phyloP scores from a whole-genome alignment of 2,888 invertebrate species.

The Acheta domesticus region DNA sequence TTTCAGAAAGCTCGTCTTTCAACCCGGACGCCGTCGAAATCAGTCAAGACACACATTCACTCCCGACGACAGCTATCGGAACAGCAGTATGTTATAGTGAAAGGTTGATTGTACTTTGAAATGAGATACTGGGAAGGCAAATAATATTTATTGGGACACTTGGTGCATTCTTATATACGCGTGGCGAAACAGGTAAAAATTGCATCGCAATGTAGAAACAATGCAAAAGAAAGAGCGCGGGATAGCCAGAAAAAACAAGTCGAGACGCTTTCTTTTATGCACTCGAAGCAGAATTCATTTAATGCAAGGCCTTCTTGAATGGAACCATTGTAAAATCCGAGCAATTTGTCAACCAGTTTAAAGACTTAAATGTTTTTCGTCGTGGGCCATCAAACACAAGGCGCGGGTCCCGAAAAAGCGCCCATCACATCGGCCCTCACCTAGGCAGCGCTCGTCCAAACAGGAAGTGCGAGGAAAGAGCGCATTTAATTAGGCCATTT shows the following conservation, averaged over 20 bases:
- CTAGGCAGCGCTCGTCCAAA: too few relatives aligned
- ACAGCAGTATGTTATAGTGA: neutral
- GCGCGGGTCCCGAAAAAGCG: too few relatives aligned
- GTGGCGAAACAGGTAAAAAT: neutral
- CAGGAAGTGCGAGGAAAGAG: too few relatives aligned
- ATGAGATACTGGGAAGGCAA: neutral
- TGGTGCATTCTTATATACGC: neutral
- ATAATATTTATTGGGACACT: neutral
- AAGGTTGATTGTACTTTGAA: neutral
- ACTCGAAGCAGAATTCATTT: slow-evolving; percentile 9
- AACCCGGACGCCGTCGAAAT: neutral
- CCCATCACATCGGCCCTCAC: too few relatives aligned
- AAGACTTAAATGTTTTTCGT: neutral
- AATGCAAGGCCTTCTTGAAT: neutral
- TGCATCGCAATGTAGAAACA: neutral
- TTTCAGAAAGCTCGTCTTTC: too few relatives aligned
- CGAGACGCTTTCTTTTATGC: slow-evolving; percentile 18
- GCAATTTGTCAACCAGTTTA: slow-evolving; percentile 18
- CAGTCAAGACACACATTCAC: neutral
- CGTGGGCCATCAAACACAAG: neutral
- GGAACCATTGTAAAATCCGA: slow-evolving; percentile 9
- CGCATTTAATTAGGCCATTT: too few relatives aligned
- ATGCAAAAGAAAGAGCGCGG: neutral
- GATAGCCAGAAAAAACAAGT: neutral
- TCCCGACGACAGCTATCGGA: neutral